These are phyloP conservation scores for Phrynocephalus forsythii DNA, from an alignment of 2,797 vertebrate genomes.

Conservation along the genomic window DNA sequence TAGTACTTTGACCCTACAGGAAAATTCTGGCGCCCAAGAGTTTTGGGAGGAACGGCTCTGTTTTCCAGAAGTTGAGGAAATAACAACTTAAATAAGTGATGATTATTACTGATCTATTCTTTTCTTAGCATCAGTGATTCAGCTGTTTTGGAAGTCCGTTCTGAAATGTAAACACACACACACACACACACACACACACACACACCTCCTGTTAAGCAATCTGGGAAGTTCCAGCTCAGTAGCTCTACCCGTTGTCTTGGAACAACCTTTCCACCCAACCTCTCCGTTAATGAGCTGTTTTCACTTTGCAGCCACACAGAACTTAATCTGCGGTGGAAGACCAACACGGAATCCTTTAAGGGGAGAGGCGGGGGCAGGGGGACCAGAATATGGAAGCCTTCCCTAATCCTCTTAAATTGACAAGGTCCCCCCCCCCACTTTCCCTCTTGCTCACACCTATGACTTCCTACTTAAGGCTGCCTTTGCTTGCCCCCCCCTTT, in stretches of 20 bases:
- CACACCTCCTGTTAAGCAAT: constrained; percentile 63
- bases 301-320: too few species aligned
- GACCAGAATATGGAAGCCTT: too few species aligned
- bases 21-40: too few species aligned
- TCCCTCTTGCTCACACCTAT: constrained; percentile 58
- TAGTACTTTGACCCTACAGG: too few species aligned
- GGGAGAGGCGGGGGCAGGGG: too few species aligned
- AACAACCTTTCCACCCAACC: constrained; percentile 64
- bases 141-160: not conserved
- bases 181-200: not conserved
- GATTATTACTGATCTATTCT: too few species aligned
- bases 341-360: too few species aligned
- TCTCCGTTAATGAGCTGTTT: too few species aligned
- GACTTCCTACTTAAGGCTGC: constrained; percentile 61
- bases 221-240: not conserved
- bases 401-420: too few species aligned
- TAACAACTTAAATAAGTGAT: too few species aligned
- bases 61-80: not conserved
- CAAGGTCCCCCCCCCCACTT: too few species aligned
- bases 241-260: constrained; percentile 65
- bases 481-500: constrained; percentile 23
- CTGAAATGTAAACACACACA: constrained; percentile 38
- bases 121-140: not conserved
- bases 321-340: too few species aligned
- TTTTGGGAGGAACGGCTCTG: not conserved